Conservation (phyloP, 53 echinoderm and acorn worm genomes). For the Glandiceps talaboti region DNA sequence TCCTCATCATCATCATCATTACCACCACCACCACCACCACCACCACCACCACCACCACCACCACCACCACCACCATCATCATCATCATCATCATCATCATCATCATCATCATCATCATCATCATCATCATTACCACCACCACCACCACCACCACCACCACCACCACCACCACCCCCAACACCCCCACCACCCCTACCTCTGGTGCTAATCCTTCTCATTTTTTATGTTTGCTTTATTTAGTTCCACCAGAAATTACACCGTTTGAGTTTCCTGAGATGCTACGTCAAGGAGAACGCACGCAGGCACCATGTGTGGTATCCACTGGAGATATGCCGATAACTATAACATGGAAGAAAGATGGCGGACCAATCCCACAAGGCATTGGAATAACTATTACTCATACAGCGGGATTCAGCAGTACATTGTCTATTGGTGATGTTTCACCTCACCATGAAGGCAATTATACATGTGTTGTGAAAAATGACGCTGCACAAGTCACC, state of each 20-base stretch:
- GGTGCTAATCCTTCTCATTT: too few species aligned
- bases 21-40: too few species aligned
- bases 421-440: constrained; percentile 52
- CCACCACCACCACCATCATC: too few species aligned
- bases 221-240: constrained; percentile 16
- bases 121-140: too few species aligned
- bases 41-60: too few species aligned
- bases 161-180: too few species aligned
- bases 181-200: too few species aligned
- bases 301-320: constrained; percentile 55
- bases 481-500: constrained; percentile 71
- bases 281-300: constrained; percentile 67
- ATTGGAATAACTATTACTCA: constrained; percentile 34
- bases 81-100: too few species aligned
- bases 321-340: constrained; percentile 75
- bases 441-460: constrained; percentile 71
- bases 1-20: too few species aligned
- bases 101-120: too few species aligned
- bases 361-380: constrained; percentile 50
- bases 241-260: constrained; percentile 68
- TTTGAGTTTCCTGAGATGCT: constrained; percentile 29
- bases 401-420: constrained; percentile 29
- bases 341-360: constrained; percentile 92
- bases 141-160: too few species aligned
- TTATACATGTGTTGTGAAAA: constrained; percentile 89